Base-by-base conservation (phyloP, 53 echinoderm and acorn worm species). In the Astropecten irregularis region DNA sequence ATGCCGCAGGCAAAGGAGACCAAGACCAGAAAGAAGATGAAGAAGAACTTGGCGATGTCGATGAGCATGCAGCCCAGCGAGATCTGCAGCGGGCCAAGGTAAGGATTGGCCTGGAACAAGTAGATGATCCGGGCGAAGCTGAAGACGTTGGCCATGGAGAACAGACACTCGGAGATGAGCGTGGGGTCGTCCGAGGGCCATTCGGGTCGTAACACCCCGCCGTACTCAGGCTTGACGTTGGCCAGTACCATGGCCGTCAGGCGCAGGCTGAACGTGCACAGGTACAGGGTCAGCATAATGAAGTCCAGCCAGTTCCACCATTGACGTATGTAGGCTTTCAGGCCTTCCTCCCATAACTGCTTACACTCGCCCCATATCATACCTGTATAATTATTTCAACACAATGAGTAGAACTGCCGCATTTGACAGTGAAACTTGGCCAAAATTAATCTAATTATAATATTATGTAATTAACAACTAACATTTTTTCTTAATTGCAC, bases 281-380 rank as follows among this genome's bases (percentile, higher is more conserved):
- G 89, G 63, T 99, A 99, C 8, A 99, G 71, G 0, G 99, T 95
- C 29, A 99, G 69, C 94, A 95, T 95, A 53, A 95, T 92, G 46
- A 99, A 95, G 51, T 99, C 95, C 13, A 99, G 33, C 99, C 94
- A 95, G 76, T 99, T 99, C 99, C 99, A 99, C 99, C 99, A 99
- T 39, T 99, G 99, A 16, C 99, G 89, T 9, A 92, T 95, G 90
- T 99, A 99, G 0, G 95, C 99, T 56, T 94, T 90, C 50, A 99
- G 63, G 3, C 99, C 95, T 67, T 95, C 95, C 62, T 95, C 99
- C 99, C 99, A 99, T 0, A 95, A 82, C 71, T 99, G 94, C 50
- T 97, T 97, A 39, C 94, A 95, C 44, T 95, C 95, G 30, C 89
- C 88, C 99, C 99, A 99, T 19, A 99, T 92, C 92, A 99, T 94